Conservation (phyloP, 2,888 invertebrate genomes). For the Drosophila anomalata region DNA sequence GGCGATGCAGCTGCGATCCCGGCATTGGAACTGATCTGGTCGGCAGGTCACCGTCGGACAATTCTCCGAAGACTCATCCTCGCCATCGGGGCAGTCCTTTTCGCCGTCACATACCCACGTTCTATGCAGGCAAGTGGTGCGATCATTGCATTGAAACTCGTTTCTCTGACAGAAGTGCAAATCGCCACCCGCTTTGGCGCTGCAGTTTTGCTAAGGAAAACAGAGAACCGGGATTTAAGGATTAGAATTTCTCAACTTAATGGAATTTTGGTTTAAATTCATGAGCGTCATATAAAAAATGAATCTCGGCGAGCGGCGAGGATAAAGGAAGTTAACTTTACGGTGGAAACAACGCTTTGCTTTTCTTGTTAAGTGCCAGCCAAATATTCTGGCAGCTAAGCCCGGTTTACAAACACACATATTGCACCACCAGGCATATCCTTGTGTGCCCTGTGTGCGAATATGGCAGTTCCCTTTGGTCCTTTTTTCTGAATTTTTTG, state of each 20-base stretch:
- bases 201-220: slow-evolving; percentile 85
- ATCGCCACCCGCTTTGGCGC: slow-evolving; percentile 76
- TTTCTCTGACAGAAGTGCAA: slow-evolving; percentile 86
- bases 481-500: slow-evolving; percentile 38
- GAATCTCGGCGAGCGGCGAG: slow-evolving; percentile 16
- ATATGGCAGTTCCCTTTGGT: slow-evolving; percentile 18
- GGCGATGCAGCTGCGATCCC: slow-evolving; percentile 91
- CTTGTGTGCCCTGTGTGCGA: neutral
- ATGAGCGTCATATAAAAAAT: neutral
- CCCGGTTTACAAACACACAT: slow-evolving; percentile 30
- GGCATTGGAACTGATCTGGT: slow-evolving; percentile 94
- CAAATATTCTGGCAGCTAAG: slow-evolving; percentile 44
- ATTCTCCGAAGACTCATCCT: slow-evolving; percentile 88
- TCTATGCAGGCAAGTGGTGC: slow-evolving; percentile 91
- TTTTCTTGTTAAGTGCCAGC: slow-evolving; percentile 52
- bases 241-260: neutral
- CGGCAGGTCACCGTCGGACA: slow-evolving; percentile 91
- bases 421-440: slow-evolving; percentile 8
- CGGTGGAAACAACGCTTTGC: slow-evolving; percentile 39
- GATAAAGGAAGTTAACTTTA: slow-evolving; percentile 50
- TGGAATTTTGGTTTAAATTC: neutral
- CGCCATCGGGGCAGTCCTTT: slow-evolving; percentile 92
- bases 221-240: neutral
- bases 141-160: slow-evolving; percentile 92
- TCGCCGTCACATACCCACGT: slow-evolving; percentile 94